These are phyloP conservation scores for Simalia tracyae DNA, from an alignment of 2,797 vertebrate genomes.

Conservation along the genomic window DNA sequence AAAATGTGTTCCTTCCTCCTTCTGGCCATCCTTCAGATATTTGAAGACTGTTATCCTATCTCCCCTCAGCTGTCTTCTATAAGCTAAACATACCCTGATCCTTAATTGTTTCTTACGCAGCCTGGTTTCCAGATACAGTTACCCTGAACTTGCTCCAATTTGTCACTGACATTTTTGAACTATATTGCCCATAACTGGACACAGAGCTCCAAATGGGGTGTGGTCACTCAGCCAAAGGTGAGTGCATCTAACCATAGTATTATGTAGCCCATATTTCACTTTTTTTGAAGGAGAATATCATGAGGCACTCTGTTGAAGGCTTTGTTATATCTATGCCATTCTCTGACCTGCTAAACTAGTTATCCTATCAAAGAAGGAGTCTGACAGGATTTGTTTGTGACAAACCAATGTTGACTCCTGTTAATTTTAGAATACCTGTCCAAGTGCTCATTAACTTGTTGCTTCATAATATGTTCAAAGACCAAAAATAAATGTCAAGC, in stretches of 20 bases:
- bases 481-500: background rate
- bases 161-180: background rate
- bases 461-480: background rate
- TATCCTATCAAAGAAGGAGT: background rate
- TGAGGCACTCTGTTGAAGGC: background rate
- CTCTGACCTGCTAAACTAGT: background rate
- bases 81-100: background rate
- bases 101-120: background rate
- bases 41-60: background rate
- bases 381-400: background rate
- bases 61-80: background rate
- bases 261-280: background rate
- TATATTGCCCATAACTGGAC: background rate
- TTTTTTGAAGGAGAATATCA: background rate
- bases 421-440: background rate
- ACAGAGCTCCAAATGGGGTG: background rate
- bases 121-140: background rate
- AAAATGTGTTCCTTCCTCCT: background rate
- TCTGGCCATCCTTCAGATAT: background rate
- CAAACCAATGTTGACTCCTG: background rate
- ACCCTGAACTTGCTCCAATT: background rate
- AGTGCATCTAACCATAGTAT: background rate
- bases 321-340: background rate
- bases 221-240: background rate
- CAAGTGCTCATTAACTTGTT: background rate